A percentile compares a stretch with the other conserved stretches of the same genome.
Conservation (phyloP, 1,140 invertebrate genomes). For the Berghia stephanieae region DNA sequence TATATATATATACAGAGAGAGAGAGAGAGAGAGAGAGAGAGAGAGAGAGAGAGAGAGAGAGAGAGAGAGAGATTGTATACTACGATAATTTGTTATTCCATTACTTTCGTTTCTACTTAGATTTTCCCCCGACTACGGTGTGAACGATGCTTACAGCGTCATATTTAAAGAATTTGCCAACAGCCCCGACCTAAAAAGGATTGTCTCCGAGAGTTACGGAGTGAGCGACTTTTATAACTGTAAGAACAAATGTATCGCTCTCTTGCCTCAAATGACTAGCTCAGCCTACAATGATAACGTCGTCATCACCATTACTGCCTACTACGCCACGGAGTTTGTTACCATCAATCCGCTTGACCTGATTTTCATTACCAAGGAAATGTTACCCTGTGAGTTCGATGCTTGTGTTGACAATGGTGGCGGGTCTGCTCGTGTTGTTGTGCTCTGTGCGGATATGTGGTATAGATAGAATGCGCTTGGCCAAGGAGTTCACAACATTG, state of each 20-base stretch:
- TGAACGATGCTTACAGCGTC: neutral
- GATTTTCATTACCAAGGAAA: conserved; percentile 26
- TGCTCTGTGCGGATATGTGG: too few species aligned
- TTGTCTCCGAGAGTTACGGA: conserved; percentile 13
- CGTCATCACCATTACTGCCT: neutral
- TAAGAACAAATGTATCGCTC: neutral
- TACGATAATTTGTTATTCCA: too few species aligned
- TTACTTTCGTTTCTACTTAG: neutral
- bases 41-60: too few species aligned
- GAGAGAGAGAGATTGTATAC: too few species aligned
- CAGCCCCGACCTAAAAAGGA: neutral
- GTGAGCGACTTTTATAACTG: conserved; percentile 9
- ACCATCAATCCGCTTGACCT: conserved; percentile 18
- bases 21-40: too few species aligned
- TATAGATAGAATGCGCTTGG: neutral
- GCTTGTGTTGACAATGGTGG: neutral
- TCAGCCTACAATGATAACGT: conserved; percentile 18
- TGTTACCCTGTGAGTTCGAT: neutral
- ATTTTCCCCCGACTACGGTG: conserved; percentile 9
- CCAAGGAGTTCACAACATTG: neutral
- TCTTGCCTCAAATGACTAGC: conserved; percentile 26
- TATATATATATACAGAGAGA: too few species aligned
- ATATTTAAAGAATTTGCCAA: neutral
- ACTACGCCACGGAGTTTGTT: conserved; percentile 21
- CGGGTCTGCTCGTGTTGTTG: neutral